Evolutionary conservation across 1,140 invertebrate species (phyloP).

Genomic region (Drosophila mayri): DNA sequence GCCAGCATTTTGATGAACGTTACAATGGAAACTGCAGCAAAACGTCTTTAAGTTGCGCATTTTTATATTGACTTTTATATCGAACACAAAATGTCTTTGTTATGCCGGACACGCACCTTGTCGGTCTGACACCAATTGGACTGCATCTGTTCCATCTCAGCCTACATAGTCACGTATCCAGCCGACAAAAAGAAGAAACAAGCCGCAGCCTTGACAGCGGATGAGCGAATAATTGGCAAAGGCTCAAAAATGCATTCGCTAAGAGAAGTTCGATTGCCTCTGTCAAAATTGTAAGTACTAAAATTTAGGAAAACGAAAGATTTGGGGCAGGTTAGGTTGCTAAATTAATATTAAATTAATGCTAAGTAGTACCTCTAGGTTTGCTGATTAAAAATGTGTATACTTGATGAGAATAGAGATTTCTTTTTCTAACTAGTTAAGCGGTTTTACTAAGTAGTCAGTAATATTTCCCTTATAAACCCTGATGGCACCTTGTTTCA

Average conservation of each 20-base stretch:
- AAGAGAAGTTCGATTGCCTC: neutral
- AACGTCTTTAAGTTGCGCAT: conserved; percentile 25
- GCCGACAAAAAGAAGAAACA: conserved; percentile 41
- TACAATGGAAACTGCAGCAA: conserved; percentile 57
- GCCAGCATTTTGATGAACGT: conserved; percentile 52
- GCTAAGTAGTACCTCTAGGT: neutral
- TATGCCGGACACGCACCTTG: conserved; percentile 55
- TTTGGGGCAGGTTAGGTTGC: neutral
- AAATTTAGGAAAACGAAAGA: conserved; percentile 12
- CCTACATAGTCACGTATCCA: conserved; percentile 68
- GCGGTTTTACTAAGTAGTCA: neutral
- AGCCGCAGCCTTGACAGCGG: conserved; percentile 62
- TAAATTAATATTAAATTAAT: no score
- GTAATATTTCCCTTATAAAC: neutral
- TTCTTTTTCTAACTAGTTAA: neutral
- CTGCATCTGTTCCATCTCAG: conserved; percentile 64
- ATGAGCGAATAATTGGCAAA: conserved; percentile 68
- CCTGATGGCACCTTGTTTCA: neutral
- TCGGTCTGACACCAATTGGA: conserved; percentile 50
- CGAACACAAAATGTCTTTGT: conserved; percentile 14
- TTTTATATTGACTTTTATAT: conserved; percentile 65
- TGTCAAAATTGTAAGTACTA: conserved; percentile 1
- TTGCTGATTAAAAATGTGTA: neutral
- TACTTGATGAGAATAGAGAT: neutral
- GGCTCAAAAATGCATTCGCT: conserved; percentile 39